A percentile compares a stretch with the other conserved stretches of the same genome.
These are phyloP conservation scores for Melipona quadrifasciata DNA, from an alignment of 1,140 invertebrate species.

Conservation along the genomic window DNA sequence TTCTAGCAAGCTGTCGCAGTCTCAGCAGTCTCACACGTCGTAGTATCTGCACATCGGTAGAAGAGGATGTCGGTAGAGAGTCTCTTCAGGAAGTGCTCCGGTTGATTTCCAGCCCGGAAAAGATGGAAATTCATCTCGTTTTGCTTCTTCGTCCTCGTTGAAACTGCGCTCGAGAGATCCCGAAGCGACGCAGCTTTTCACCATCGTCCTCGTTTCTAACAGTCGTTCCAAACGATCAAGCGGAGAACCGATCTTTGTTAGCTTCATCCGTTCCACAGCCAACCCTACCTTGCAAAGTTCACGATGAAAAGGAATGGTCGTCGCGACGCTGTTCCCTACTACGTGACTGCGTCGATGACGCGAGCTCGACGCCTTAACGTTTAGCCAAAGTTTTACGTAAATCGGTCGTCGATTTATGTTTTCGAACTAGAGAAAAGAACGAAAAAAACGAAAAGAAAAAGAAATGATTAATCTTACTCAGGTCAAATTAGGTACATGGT, in stretches of 20 bases:
- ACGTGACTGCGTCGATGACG: neutral
- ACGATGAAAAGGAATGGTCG: neutral
- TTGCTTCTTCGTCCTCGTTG: constrained; percentile 11
- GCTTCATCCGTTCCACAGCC: neutral
- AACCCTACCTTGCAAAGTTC: neutral
- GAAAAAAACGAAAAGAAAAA: constrained; percentile 28
- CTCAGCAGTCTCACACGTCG: constrained; percentile 69
- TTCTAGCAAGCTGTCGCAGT: constrained; percentile 70
- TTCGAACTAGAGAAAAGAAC: constrained; percentile 23
- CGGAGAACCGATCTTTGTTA: neutral
- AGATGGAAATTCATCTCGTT: constrained; percentile 9
- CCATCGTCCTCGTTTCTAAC: constrained; percentile 8
- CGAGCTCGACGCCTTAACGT: constrained; percentile 40
- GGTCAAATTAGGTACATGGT: constrained; percentile 46
- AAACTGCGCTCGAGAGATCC: neutral
- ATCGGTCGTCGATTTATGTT: constrained; percentile 29
- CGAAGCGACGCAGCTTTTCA: constrained; percentile 7
- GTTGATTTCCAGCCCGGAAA: constrained; percentile 1
- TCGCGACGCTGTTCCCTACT: neutral
- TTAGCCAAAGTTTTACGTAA: constrained; percentile 60
- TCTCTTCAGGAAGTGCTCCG: constrained; percentile 10
- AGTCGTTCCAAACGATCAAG: neutral
- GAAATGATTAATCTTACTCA: constrained; percentile 53
- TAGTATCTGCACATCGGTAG: constrained; percentile 64
- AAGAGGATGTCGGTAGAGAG: constrained; percentile 32